These are phyloP conservation scores for Pitangus sulphuratus DNA, from an alignment of 2,797 vertebrate species.

Conservation along the genomic window DNA sequence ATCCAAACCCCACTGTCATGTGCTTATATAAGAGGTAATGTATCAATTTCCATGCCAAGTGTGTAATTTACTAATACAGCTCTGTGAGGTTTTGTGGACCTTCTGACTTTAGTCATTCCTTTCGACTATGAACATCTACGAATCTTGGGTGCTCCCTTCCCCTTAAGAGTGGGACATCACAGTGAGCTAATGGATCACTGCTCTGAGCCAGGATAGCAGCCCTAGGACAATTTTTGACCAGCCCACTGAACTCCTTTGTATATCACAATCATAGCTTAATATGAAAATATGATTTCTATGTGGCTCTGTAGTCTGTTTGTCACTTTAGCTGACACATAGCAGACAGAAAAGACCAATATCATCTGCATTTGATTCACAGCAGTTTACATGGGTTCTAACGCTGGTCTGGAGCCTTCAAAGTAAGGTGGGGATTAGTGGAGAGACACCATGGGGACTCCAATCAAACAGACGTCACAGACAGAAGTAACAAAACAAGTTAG, in stretches of 20 bases:
- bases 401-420: background rate
- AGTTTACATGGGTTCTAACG: background rate
- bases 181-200: background rate
- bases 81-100: background rate
- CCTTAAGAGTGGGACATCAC: background rate
- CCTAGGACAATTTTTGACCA: background rate
- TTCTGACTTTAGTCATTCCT: background rate
- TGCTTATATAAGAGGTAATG: background rate
- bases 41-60: background rate
- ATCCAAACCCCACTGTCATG: background rate
- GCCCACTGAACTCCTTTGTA: background rate
- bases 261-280: background rate
- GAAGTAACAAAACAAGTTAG: background rate
- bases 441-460: background rate
- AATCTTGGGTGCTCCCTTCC: background rate
- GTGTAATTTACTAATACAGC: background rate
- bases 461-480: background rate
- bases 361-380: background rate
- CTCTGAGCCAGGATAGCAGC: background rate
- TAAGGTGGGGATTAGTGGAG: background rate
- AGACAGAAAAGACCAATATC: background rate
- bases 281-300: background rate
- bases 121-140: background rate
- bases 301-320: background rate
- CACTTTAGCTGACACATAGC: background rate